Evolutionary conservation across 2,888 invertebrate genomes (phyloP), one percentile per base, ranked within the genome.

Genomic region (Erannis defoliaria): DNA sequence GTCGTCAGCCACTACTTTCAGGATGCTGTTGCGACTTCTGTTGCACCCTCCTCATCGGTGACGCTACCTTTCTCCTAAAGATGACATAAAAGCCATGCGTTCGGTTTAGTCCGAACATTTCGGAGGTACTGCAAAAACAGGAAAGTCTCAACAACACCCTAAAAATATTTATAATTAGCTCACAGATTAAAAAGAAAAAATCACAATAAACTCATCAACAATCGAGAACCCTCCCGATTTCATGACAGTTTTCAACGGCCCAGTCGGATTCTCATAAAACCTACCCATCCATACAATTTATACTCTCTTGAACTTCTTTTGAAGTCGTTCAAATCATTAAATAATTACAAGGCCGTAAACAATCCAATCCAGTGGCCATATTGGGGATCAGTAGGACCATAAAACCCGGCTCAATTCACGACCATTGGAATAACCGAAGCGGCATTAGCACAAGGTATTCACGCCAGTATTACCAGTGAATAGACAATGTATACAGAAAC

Each of bases 361-460:
- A 53, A 45, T 48, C 53, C 26, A 42, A 62, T 57, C 62, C 48
- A 35, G 48, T 42, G 38, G 26, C 54, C 56, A 23, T 37, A 62
- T 56, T 33, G 49, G 23, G 57, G 50, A 55, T 56, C 60, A 53
- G 51, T 61, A 54, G 55, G 46, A 43, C 59, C 49, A 66, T 66
- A 67, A 70, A 69, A 70, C 59, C 53, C 66, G 59, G 50, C 59
- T 64, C 54, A 54, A 70, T 67, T 46, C 60, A 26, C 48, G 40
- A 43, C 65, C 66, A 66, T 67, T 62, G 62, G 62, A 66, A 67
- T 65, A 67, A 67, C 63, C 54, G 60, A 66, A 50, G 40, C 51
- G 53, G 70, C 66, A 68, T 70, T 70, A 70, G 68, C 56, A 35
- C 29, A 51, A 58, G 60, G 63, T 66, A 68, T 70, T 68, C 59